Evolutionary conservation across 2,888 invertebrate species (phyloP).

Genomic region (Synanthedon myopaeformis): DNA sequence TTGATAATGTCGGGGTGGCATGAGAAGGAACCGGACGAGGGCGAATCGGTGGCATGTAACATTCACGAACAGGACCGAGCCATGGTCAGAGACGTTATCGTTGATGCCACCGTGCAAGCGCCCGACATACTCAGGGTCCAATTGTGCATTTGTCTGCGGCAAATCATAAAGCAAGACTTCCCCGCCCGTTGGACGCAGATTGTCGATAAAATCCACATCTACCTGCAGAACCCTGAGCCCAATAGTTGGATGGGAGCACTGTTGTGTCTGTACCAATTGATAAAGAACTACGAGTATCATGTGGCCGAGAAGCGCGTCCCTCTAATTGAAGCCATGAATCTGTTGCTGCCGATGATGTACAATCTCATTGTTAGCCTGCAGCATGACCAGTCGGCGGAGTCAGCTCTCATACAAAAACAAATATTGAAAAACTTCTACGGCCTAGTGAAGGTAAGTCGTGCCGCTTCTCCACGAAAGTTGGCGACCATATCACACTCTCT

Average conservation of each 20-base stretch:
- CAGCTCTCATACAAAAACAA: slow-evolving; percentile 93
- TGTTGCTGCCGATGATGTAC: slow-evolving; percentile 92
- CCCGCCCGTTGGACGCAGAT: slow-evolving; percentile 95
- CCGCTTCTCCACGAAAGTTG: too few species aligned
- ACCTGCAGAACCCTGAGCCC: slow-evolving; percentile 90
- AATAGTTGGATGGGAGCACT: slow-evolving; percentile 92
- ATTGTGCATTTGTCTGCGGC: slow-evolving; percentile 90
- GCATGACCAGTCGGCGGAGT: slow-evolving; percentile 86
- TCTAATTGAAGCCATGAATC: slow-evolving; percentile 94
- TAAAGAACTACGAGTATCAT: slow-evolving; percentile 94
- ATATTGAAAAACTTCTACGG: slow-evolving; percentile 91
- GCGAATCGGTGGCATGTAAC: slow-evolving; percentile 81
- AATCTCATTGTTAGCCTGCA: slow-evolving; percentile 83
- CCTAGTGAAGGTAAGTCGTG: slow-evolving; percentile 84
- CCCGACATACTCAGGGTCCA: slow-evolving; percentile 93
- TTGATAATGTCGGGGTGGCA: slow-evolving; percentile 90
- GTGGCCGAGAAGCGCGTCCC: slow-evolving; percentile 89
- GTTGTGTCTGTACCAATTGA: slow-evolving; percentile 90
- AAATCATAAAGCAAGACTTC: slow-evolving; percentile 95
- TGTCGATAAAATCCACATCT: slow-evolving; percentile 94
- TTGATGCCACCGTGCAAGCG: slow-evolving; percentile 94
- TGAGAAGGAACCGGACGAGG: slow-evolving; percentile 80
- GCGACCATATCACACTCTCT: too few species aligned
- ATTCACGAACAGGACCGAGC: slow-evolving; percentile 97
- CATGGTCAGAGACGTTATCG: slow-evolving; percentile 90